These are phyloP conservation scores for Temnothorax unifasciatus DNA, from an alignment of 2,888 invertebrate genomes.

Conservation along the genomic window DNA sequence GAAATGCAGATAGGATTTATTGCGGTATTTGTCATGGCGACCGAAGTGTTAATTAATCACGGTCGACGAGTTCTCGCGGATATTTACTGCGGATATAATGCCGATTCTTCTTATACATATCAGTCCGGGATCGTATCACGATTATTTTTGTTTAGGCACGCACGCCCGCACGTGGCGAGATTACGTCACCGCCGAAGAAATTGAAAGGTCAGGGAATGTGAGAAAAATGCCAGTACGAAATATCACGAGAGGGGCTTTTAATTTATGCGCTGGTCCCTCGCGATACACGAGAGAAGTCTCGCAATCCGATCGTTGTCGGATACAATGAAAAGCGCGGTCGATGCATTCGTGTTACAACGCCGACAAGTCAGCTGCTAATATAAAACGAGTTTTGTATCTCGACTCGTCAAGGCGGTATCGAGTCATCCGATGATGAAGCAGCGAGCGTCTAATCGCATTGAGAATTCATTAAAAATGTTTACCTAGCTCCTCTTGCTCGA, in stretches of 20 bases:
- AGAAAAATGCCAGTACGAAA: slow-evolving; percentile 21
- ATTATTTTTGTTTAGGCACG: slow-evolving; percentile 41
- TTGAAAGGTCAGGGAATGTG: slow-evolving; percentile 41
- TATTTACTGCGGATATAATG: not conserved
- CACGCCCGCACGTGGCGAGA: slow-evolving; percentile 18
- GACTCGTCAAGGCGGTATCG: slow-evolving; percentile 6
- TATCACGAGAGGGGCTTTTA: slow-evolving; percentile 17
- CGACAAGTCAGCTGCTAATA: slow-evolving; percentile 19
- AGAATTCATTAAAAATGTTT: slow-evolving; percentile 41
- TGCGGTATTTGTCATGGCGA: not conserved
- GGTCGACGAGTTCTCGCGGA: not conserved
- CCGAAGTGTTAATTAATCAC: slow-evolving; percentile 1
- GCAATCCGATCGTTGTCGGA: not conserved
- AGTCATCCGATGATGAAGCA: slow-evolving; percentile 22
- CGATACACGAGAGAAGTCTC: slow-evolving; percentile 2
- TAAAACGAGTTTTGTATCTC: slow-evolving; percentile 36
- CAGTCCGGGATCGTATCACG: slow-evolving; percentile 10
- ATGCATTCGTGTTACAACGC: not conserved
- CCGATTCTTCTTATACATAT: not conserved
- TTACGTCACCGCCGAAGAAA: slow-evolving; percentile 33
- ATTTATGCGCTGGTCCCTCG: slow-evolving; percentile 28
- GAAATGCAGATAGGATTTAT: not conserved
- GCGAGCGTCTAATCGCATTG: not conserved
- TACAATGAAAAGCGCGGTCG: not conserved
- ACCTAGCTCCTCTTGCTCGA: not conserved